Evolutionary conservation across 2,113 vertebrate species (phyloP).

Genomic region (Dolichallabes microphthalmus): DNA sequence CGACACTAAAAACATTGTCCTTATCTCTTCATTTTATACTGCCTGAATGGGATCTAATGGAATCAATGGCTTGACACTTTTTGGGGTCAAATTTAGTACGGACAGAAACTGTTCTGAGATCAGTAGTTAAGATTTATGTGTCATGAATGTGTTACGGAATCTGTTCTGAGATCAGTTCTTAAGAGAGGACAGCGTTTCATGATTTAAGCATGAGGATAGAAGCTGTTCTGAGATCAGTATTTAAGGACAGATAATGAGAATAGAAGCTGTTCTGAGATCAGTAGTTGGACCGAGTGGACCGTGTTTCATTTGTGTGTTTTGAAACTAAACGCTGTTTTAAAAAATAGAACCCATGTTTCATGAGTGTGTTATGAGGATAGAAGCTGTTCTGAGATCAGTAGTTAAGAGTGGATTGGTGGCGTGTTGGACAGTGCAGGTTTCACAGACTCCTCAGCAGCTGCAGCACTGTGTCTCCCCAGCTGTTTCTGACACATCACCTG

Average conservation of each 20-base stretch:
- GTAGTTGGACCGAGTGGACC: not conserved
- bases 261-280: not conserved
- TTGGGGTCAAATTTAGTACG: not conserved
- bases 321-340: not conserved
- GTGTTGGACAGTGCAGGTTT: conserved; percentile 41
- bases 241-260: too few species aligned
- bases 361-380: not conserved
- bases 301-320: not conserved
- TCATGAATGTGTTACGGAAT: too few species aligned
- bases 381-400: conserved; percentile 32
- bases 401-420: not conserved
- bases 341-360: not conserved
- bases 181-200: not conserved
- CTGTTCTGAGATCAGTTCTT: not conserved
- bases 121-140: not conserved
- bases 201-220: not conserved
- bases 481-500: conserved; percentile 62
- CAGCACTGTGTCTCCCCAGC: conserved; percentile 57
- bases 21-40: too few species aligned
- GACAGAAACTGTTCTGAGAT: not conserved
- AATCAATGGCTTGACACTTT: not conserved
- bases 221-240: not conserved
- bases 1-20: too few species aligned
- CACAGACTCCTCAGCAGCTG: conserved; percentile 57
- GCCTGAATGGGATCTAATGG: too few species aligned